Conservation (phyloP, 1,140 invertebrate species). For the Ceratosolen solmsi region DNA sequence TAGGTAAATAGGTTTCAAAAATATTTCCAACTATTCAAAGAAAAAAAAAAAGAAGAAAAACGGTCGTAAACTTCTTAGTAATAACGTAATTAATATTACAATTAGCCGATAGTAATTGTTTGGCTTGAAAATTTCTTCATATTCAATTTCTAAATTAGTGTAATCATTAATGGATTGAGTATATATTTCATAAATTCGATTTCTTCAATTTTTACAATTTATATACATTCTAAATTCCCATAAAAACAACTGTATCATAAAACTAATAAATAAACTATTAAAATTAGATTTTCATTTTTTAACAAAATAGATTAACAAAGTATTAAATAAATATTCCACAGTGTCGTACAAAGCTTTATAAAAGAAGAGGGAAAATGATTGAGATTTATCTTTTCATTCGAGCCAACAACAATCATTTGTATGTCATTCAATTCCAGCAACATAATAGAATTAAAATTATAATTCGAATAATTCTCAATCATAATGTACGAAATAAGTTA, state of each 20-base stretch:
- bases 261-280: slow-evolving; percentile 2
- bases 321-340: too few relatives aligned
- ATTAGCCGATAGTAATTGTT: not conserved
- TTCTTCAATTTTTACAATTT: slow-evolving; percentile 36
- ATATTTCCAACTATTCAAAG: not conserved
- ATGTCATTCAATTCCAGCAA: too few relatives aligned
- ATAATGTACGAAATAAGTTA: too few relatives aligned
- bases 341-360: too few relatives aligned
- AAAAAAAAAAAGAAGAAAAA: slow-evolving; percentile 24
- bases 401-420: too few relatives aligned
- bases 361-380: too few relatives aligned
- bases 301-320: too few relatives aligned
- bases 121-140: slow-evolving; percentile 3
- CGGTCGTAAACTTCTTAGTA: slow-evolving; percentile 17
- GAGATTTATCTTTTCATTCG: too few relatives aligned
- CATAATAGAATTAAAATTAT: too few relatives aligned
- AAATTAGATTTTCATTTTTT: not conserved
- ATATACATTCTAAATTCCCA: slow-evolving; percentile 35
- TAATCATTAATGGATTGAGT: slow-evolving; percentile 19
- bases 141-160: not conserved
- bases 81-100: not conserved
- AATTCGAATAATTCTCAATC: too few relatives aligned
- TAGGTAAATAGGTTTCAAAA: not conserved
- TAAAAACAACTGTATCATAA: slow-evolving; percentile 20
- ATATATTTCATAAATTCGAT: slow-evolving; percentile 6